phyloP scores from a whole-genome alignment of 2,888 invertebrate species.

The Phytoseiulus persimilis region DNA sequence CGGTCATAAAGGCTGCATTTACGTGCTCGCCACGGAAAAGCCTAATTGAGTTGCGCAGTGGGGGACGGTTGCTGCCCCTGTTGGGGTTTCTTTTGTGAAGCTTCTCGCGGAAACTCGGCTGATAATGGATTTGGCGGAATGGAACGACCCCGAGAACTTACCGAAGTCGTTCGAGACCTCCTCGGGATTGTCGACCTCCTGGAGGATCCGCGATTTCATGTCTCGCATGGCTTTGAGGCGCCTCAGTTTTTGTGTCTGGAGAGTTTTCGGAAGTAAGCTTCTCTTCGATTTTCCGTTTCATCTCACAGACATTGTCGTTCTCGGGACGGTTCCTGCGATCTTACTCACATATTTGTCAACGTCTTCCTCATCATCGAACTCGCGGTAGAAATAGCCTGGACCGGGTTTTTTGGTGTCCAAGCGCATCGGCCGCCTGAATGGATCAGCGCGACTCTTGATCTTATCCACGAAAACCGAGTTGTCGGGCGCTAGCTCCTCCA shows the following conservation, averaged over 20 bases:
- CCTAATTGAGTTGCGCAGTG: too few species aligned
- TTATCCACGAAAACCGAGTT: constrained; percentile 39
- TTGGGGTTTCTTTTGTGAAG: too few species aligned
- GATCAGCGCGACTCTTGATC: constrained; percentile 48
- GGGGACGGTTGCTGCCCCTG: too few species aligned
- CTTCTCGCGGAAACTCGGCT: background rate
- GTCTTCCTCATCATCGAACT: constrained; percentile 53
- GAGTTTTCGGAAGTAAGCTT: too few species aligned
- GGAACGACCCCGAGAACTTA: background rate
- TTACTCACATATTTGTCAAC: constrained; percentile 50
- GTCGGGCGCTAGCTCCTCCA: constrained; percentile 28
- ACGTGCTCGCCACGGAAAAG: too few species aligned
- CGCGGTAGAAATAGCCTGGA: constrained; percentile 64
- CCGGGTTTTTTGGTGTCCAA: constrained; percentile 92
- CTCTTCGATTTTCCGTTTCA: background rate
- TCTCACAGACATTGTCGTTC: background rate
- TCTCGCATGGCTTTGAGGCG: background rate
- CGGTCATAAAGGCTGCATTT: too few species aligned
- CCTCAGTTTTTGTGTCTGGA: background rate
- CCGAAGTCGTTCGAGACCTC: background rate
- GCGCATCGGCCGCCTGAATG: constrained; percentile 74
- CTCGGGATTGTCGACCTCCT: background rate
- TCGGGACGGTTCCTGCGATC: background rate
- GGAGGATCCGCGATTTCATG: background rate
- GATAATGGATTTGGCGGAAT: background rate